Evolutionary conservation across 2,888 invertebrate genomes (phyloP), one percentile per base, ranked within the genome.

Genomic region (Gari tellinella): DNA sequence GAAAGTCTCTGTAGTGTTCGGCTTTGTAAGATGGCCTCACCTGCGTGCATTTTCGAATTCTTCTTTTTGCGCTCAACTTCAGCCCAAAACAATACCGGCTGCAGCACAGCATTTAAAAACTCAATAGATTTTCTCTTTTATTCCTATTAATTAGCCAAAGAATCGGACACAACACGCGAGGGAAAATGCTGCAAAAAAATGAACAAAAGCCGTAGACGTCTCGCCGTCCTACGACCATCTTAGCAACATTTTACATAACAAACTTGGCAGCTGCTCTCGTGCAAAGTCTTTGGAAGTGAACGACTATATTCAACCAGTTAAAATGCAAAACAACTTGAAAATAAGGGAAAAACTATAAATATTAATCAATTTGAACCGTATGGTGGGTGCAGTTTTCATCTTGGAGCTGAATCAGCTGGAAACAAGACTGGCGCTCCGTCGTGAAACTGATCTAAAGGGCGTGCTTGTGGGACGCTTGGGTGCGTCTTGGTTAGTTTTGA

Each of bases 131-230:
- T 85, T 82, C 78, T 81, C 86, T 85, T 87, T 89, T 87, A 86
- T 87, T 85, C 86, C 83, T 80, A 84, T 83, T 89, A 88, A 89
- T 89, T 86, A 87, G 81, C 85, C 81, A 82, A 85, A 86, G 86
- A 88, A 87, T 87, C 87, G 84, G 83, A 85, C 86, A 83, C 85
- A 86, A 86, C 86, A 87, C 85, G 86, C 86, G 82, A 86, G 73
- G 65, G 80, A 80, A 80, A 65, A 75, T 70, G 74, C 64, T 67
- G 74, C 68, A 75, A 82, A 83, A 78, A 66, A 67, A 60, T 67
- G 70, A 86, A 86, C 87, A 87, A 87, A 84, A 82, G 82, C 73
- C 68, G 43, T 57, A 53, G 72, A 75, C 72, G 79, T 69, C 66
- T 53, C 63, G 48, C 41, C 62, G 68, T 72, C 73, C 62, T 68